Evolutionary conservation across 2,797 vertebrate species (phyloP).

Genomic region (Limosa lapponica): DNA sequence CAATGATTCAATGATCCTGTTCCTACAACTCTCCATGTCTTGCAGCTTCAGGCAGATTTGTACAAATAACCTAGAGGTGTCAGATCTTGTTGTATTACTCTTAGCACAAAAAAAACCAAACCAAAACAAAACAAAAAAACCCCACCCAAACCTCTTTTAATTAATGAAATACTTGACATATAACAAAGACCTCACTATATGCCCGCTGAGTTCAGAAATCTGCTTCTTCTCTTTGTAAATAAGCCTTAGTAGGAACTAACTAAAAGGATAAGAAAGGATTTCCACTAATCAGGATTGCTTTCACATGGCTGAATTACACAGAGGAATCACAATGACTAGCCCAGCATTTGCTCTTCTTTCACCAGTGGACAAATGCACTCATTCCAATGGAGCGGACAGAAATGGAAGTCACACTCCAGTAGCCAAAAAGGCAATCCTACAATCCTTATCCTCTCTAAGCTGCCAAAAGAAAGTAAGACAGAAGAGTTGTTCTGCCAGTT

Average conservation of each 20-base stretch:
- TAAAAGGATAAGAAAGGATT: conserved; percentile 33
- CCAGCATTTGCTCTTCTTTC: background rate
- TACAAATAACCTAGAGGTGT: background rate
- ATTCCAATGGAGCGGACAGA: background rate
- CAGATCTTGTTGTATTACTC: background rate
- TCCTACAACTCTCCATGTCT: background rate
- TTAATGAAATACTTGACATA: conserved; percentile 32
- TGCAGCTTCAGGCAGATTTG: background rate
- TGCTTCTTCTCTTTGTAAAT: conserved; percentile 17
- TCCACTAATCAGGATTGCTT: background rate
- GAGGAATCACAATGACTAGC: background rate
- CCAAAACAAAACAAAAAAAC: conserved; percentile 10
- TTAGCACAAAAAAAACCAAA: background rate
- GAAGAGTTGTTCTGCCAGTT: background rate
- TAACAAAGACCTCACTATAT: background rate
- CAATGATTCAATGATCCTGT: background rate
- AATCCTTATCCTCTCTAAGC: background rate
- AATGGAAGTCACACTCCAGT: background rate
- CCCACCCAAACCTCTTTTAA: background rate
- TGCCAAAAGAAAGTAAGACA: background rate
- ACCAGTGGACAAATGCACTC: background rate
- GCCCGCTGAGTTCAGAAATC: background rate
- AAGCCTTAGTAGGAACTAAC: background rate
- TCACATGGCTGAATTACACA: background rate
- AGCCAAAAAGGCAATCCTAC: background rate